A percentile compares a stretch with the other conserved stretches of the same genome.
These are phyloP conservation scores for Macrosoma leucophasiata DNA, from an alignment of 2,888 invertebrate genomes.

Conservation along the genomic window DNA sequence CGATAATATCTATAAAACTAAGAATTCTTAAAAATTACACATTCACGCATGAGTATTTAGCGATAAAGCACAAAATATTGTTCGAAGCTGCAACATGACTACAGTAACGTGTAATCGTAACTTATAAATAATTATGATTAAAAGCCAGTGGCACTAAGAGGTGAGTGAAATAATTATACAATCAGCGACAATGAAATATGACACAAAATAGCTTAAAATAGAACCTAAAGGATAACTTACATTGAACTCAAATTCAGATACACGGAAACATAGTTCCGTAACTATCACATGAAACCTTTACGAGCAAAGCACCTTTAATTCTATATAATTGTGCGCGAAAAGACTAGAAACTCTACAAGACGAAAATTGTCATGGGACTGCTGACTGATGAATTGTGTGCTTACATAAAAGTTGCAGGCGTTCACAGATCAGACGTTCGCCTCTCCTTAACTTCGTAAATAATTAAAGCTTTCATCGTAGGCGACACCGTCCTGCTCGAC, in stretches of 20 bases:
- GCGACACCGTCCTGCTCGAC: slow-evolving; percentile 35
- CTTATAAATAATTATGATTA: slow-evolving; percentile 40
- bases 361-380: slow-evolving; percentile 51
- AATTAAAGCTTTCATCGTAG: slow-evolving; percentile 57
- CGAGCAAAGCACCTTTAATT: slow-evolving; percentile 63
- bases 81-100: slow-evolving; percentile 72
- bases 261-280: slow-evolving; percentile 48
- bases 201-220: slow-evolving; percentile 63
- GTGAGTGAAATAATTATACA: slow-evolving; percentile 51
- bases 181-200: slow-evolving; percentile 56
- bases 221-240: slow-evolving; percentile 40
- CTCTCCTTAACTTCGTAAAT: slow-evolving; percentile 34
- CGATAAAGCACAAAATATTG: slow-evolving; percentile 71
- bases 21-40: slow-evolving; percentile 59
- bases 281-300: slow-evolving; percentile 62
- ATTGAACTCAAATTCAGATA: slow-evolving; percentile 42
- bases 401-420: slow-evolving; percentile 24
- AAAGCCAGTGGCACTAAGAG: slow-evolving; percentile 68
- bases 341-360: slow-evolving; percentile 65
- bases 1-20: slow-evolving; percentile 48
- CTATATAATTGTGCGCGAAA: slow-evolving; percentile 65
- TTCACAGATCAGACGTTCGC: slow-evolving; percentile 27
- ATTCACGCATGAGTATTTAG: slow-evolving; percentile 74
- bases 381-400: slow-evolving; percentile 36
- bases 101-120: slow-evolving; percentile 51